A percentile compares a stretch with the other conserved stretches of the same genome.
Conservation (phyloP, 2,113 vertebrate species). For the Crypturellus undulatus region DNA sequence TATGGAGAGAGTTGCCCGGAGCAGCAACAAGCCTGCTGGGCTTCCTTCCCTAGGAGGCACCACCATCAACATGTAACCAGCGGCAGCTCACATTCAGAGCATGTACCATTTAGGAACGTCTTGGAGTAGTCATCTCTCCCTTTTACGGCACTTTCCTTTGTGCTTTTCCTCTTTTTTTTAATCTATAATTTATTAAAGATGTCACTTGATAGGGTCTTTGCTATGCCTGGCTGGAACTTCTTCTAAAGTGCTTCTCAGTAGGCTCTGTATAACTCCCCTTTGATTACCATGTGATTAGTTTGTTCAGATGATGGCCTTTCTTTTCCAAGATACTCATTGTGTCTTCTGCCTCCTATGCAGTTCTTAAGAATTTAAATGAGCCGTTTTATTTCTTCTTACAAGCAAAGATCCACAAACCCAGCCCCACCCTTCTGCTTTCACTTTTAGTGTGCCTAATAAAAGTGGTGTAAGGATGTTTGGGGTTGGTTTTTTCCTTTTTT, state of each 20-base stretch:
- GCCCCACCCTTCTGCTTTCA: constrained; percentile 81
- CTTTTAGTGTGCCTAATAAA: constrained; percentile 84
- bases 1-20: rapidly evolving
- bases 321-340: constrained; percentile 82
- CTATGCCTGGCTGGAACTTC: constrained; percentile 61
- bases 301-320: constrained; percentile 85
- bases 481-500: constrained; percentile 27
- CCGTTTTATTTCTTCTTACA: constrained; percentile 88
- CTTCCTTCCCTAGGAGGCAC: rapidly evolving
- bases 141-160: background rate
- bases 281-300: constrained; percentile 87
- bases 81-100: background rate
- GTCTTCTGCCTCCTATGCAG: constrained; percentile 83
- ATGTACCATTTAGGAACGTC: rapidly evolving
- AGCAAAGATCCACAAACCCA: constrained; percentile 79
- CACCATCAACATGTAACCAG: rapidly evolving
- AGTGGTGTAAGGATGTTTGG: constrained; percentile 46
- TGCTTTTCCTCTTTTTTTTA: background rate
- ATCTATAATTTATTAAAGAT: constrained; percentile 67
- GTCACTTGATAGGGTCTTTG: background rate
- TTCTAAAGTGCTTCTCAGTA: constrained; percentile 79
- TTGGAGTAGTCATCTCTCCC: background rate
- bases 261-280: constrained; percentile 78
- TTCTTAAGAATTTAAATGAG: constrained; percentile 90
- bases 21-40: rapidly evolving